Evolutionary conservation across 2,113 vertebrate species (phyloP), one percentile per base, ranked within the genome.

Genomic region (Ailuropoda melanoleuca): DNA sequence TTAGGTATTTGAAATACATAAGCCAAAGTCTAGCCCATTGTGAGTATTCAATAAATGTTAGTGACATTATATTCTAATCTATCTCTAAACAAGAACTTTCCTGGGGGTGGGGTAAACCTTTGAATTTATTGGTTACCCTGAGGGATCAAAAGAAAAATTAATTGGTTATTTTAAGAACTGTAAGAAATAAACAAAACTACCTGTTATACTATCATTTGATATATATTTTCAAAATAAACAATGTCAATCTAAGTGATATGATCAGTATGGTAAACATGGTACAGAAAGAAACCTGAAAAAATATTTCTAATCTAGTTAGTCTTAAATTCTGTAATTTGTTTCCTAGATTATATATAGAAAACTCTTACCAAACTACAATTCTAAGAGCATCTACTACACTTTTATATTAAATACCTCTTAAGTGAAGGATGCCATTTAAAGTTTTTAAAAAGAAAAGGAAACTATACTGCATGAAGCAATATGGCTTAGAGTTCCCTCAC

Each of bases 331-430:
- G 2, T 43, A 11, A 5, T 75, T 88, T 62, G 8, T 12, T 43
- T 75, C 1, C 75, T 77, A 83, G 14, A 50, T 92, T 68, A 77
- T 58, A 56, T 82, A 91, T 58, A 94, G 11, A 81, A 97, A 90
- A 70, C 6, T 0, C 0, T 74, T 74, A 60, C 34, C 12, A 83
- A 94, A 83, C 43, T 62, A 77, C 89, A 95, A 82, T 58, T 68
- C 31, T 70, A 62, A 96, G 11, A 77, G 19, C 5, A 56, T 95
- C 1, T n/a, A 48, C 8, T 68, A 29, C 0, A 43, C 31, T 93
- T 87, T 13, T 29, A 64, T 72, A 48, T 64, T 93, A 85, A 88
- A 91, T 66, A 17, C 5, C 50, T 75, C 6, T 10, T 60, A 80
- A 91, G 1, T 34, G 14, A 70, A 88, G 29, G 15, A 90, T 34